Percentiles rank a stretch among this genome's conserved stretches.
Evolutionary conservation across 2,797 vertebrate species (phyloP).

Genomic region (Lophius americanus): DNA sequence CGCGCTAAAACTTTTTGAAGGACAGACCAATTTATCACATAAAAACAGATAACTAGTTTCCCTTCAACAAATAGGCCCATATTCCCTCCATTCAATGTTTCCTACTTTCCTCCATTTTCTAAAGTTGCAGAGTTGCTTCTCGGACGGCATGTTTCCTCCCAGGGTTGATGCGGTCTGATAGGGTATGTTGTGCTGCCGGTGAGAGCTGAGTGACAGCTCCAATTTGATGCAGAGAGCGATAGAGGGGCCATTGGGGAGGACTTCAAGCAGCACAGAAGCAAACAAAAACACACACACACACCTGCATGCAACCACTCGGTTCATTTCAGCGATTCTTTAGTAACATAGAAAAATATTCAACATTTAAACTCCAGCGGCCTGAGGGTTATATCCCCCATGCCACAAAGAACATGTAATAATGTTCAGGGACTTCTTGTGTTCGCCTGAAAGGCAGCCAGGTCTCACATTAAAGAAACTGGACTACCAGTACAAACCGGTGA

Average conservation of each 20-base stretch:
- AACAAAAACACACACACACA: constrained; percentile 13
- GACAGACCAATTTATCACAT: constrained; percentile 36
- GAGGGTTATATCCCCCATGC: constrained; percentile 1
- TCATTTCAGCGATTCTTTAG: constrained; percentile 12
- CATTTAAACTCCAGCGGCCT: constrained; percentile 25
- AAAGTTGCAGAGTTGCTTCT: neutral
- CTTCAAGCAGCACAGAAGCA: constrained; percentile 27
- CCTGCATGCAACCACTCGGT: neutral
- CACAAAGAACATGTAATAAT: neutral
- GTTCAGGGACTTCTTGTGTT: neutral
- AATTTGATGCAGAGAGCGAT: constrained; percentile 62
- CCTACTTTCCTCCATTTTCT: neutral
- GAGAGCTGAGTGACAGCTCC: constrained; percentile 56
- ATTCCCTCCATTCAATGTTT: neutral
- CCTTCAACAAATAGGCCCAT: constrained; percentile 26
- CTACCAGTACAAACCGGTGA: too few relatives aligned
- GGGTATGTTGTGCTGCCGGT: constrained; percentile 27
- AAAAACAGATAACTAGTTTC: constrained; percentile 21
- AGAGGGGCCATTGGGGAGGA: constrained; percentile 36
- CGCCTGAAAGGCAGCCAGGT: neutral
- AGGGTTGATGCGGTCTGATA: constrained; percentile 16
- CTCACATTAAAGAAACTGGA: too few relatives aligned
- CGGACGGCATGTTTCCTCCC: constrained; percentile 1
- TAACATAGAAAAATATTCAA: neutral
- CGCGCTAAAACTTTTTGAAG: constrained; percentile 33